These are phyloP conservation scores for Tyto alba DNA, from an alignment of 2,113 vertebrate genomes.

Conservation along the genomic window DNA sequence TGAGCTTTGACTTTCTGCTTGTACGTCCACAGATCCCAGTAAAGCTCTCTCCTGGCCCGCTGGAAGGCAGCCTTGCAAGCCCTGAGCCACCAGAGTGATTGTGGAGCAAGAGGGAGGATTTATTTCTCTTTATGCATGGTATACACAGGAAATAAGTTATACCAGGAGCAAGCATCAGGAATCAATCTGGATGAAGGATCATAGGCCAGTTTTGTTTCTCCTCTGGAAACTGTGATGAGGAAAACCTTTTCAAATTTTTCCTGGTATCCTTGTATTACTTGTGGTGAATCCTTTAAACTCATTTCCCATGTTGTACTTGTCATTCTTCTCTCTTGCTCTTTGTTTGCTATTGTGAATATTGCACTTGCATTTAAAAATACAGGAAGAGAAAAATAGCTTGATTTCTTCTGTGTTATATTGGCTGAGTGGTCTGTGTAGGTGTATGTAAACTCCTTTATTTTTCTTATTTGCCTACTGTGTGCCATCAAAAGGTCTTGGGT, in stretches of 20 bases:
- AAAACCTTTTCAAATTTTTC: not conserved
- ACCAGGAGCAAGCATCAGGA: not conserved
- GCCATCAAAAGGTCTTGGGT: not conserved
- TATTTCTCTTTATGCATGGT: not conserved
- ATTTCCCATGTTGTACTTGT: not conserved
- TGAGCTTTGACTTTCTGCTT: not conserved
- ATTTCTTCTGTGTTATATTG: not conserved
- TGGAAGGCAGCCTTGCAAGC: not conserved
- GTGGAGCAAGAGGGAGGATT: not conserved
- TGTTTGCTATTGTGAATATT: not conserved
- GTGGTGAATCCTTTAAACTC: not conserved
- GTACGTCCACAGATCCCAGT: no score
- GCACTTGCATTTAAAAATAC: not conserved
- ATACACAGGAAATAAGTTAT: not conserved
- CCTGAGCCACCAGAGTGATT: not conserved
- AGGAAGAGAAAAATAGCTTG: not conserved
- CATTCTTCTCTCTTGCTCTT: not conserved
- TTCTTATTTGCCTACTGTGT: not conserved
- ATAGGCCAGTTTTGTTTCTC: not conserved
- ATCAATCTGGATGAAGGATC: not conserved
- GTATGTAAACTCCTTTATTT: not conserved
- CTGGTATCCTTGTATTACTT: not conserved
- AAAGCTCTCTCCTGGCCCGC: not conserved
- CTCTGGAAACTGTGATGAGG: accelerated
- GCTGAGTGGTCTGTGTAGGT: not conserved